Conservation (phyloP, 2,888 invertebrate genomes). For the Pheosia gnoma region DNA sequence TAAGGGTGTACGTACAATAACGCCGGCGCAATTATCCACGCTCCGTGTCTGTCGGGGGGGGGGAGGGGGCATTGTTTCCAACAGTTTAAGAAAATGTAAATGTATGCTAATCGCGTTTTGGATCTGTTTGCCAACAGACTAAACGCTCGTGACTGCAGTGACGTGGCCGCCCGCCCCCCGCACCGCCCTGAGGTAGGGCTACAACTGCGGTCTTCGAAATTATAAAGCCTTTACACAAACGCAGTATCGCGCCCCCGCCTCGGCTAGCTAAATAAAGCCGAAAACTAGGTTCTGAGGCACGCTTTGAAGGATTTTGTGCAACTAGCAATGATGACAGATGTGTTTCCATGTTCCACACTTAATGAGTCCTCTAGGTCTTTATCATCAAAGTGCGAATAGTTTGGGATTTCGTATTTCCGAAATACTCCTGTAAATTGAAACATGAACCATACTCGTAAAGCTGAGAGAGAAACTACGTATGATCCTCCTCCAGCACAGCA, state of each 20-base stretch:
- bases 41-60: conserved; percentile 3
- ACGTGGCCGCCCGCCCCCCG: not conserved
- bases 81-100: conserved; percentile 57
- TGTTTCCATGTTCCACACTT: too few relatives aligned
- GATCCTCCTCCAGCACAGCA: too few relatives aligned
- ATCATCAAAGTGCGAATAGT: too few relatives aligned
- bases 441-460: too few relatives aligned
- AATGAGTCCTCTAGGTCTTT: too few relatives aligned
- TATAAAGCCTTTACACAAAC: not conserved
- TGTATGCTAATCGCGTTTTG: conserved; percentile 49
- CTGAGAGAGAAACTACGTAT: too few relatives aligned
- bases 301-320: not conserved
- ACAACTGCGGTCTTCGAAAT: not conserved
- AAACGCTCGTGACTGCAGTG: conserved; percentile 9
- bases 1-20: conserved; percentile 39
- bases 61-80: conserved; percentile 25
- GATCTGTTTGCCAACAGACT: conserved; percentile 37
- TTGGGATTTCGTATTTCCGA: too few relatives aligned
- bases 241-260: not conserved
- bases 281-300: not conserved
- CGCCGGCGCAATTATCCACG: conserved; percentile 30
- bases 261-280: not conserved
- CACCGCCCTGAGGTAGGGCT: not conserved
- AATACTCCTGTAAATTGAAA: too few relatives aligned
- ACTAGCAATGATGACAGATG: not conserved